phyloP scores from a whole-genome alignment of 2,888 invertebrate genomes.

The Cerceris ruficornis region DNA sequence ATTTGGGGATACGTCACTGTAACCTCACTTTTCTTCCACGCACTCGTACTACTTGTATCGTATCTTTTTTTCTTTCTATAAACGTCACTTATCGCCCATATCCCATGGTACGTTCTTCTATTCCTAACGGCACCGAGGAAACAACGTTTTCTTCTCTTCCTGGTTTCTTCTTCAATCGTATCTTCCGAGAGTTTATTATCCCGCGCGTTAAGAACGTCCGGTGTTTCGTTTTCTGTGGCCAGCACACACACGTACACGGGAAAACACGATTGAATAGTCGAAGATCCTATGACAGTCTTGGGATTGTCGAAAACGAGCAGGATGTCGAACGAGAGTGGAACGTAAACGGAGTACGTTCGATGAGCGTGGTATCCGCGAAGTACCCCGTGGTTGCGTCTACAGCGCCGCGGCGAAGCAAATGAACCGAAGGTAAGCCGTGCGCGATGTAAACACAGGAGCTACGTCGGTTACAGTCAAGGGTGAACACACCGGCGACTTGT shows the following conservation, averaged over 20 bases:
- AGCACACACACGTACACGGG: background rate
- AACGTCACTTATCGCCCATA: no score
- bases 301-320: background rate
- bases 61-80: no score
- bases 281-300: background rate
- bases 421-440: constrained; percentile 6
- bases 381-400: background rate
- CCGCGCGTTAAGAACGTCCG: no score
- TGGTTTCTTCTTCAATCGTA: no score
- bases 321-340: background rate
- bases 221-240: background rate
- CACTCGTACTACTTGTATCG: no score
- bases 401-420: constrained; percentile 11
- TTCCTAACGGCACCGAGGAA: no score
- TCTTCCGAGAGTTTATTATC: no score
- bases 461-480: constrained; percentile 42
- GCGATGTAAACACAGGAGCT: constrained; percentile 36
- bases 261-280: no score
- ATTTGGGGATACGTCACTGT: no score
- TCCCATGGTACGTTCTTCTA: no score
- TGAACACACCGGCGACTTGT: constrained; percentile 23
- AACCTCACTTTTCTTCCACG: no score
- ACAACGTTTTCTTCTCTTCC: no score
- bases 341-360: background rate
- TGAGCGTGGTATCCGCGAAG: background rate